Conservation (phyloP, 2,113 vertebrate genomes). For the Brachypteracias leptosomus region DNA sequence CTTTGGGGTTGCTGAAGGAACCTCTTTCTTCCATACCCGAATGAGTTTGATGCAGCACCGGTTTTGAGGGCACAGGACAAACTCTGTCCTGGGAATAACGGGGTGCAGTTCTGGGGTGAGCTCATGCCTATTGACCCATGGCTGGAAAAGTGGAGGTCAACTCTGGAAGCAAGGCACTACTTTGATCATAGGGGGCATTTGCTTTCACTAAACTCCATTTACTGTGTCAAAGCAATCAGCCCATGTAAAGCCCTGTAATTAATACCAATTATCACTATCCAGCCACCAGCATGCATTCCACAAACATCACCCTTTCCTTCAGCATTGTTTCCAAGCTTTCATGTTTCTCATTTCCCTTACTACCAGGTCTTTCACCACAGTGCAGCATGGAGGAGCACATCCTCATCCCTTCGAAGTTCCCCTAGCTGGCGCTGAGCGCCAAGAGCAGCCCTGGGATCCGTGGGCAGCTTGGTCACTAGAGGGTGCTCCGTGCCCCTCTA, state of each 20-base stretch:
- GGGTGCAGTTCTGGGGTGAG: background rate
- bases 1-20: background rate
- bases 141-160: fast-evolving
- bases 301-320: background rate
- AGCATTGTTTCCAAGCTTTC: background rate
- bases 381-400: background rate
- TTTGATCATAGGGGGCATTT: background rate
- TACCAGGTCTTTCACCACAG: background rate
- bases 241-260: fast-evolving
- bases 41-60: background rate
- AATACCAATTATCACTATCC: background rate
- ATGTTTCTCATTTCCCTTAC: background rate
- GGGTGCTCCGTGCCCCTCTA: constrained; percentile 66
- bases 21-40: background rate
- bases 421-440: background rate
- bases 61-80: background rate
- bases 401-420: fast-evolving
- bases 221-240: background rate
- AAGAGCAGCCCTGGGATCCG: background rate
- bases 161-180: background rate
- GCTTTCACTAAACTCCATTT: background rate
- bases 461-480: constrained; percentile 63
- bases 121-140: fast-evolving
- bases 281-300: background rate
- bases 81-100: background rate